Base-by-base conservation (phyloP, 2,113 vertebrate species). In the Pedionomus torquatus region DNA sequence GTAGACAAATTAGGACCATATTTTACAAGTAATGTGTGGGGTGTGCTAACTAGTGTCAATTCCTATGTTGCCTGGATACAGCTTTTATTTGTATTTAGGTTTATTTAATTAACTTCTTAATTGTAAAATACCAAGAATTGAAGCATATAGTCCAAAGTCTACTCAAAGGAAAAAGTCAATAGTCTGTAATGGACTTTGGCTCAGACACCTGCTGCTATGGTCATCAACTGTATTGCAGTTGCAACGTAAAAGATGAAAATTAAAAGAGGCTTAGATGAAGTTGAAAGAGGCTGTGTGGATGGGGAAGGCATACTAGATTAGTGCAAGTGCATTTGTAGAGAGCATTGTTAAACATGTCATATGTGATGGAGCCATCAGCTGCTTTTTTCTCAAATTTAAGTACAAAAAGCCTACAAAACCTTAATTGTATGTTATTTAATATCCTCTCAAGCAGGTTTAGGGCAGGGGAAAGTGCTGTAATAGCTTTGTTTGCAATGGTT, bases 101-200 rank as follows among this genome's bases (percentile, higher is more conserved):
- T 92, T 89, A 89, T 79, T 89, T 93, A 82, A 95, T 96, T 93
- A 91, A 87, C 77, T 79, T 82, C 72, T 91, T 94, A 79, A 89
- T 82, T 92, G 57, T 58, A 39, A 65, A 72, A 77, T 44, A 46
- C 69, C 44, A 54, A 76, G 33, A 87, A 87, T 2, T 72, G 81
- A 77, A 94, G 74, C 57, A 30, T 39, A 61, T 9, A 83, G 87
- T 74, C 66, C 61, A 70, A 94, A 96, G 83, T 76, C 46, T 65
- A 65, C 37, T 28, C 44, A 74, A 13, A 33, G 43, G 39, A 89
- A 79, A 86, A 92, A 51, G 54, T 91, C 74, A 72, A 35, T 7
- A 31, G 46, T 9, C 25, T 80, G 19, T 18, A 79, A 46, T 71
- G 37, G 37, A 51, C 87, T 92, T 88, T 82, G 74, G 41, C 77